phyloP scores from a whole-genome alignment of 1,140 invertebrate genomes.

The Diuraphis noxia region DNA sequence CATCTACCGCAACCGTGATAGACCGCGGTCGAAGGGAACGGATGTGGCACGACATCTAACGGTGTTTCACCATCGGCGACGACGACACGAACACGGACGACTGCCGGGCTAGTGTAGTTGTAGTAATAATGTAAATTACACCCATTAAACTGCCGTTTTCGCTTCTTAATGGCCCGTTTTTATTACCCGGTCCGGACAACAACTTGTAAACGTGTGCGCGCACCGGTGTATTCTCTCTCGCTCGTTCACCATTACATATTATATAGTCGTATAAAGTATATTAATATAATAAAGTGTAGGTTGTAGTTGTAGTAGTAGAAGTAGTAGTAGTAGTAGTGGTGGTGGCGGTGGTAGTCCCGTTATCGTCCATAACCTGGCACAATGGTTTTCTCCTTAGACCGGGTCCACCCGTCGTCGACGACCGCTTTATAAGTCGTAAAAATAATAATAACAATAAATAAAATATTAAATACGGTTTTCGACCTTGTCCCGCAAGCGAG shows the following conservation, averaged over 20 bases:
- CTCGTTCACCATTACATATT: constrained; percentile 30
- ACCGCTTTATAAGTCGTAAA: constrained; percentile 40
- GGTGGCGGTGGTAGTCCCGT: neutral
- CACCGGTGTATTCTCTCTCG: constrained; percentile 9
- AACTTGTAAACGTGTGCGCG: constrained; percentile 17
- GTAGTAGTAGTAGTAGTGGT: neutral
- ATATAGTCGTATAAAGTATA: neutral
- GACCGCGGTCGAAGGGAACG: too few species aligned
- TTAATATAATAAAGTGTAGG: neutral
- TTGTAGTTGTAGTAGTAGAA: constrained; percentile 23
- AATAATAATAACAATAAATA: constrained; percentile 17
- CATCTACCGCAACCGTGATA: neutral
- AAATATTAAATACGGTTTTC: constrained; percentile 28
- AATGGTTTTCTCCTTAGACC: constrained; percentile 40
- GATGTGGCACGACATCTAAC: constrained; percentile 22
- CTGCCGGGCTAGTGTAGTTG: neutral
- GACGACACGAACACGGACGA: neutral
- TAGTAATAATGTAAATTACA: constrained; percentile 52
- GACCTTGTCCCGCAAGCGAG: neutral
- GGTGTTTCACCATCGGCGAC: neutral
- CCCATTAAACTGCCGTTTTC: constrained; percentile 52
- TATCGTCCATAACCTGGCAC: constrained; percentile 50
- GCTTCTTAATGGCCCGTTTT: constrained; percentile 53
- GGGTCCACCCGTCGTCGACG: neutral
- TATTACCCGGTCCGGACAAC: constrained; percentile 52